These are phyloP conservation scores for Heteractis magnifica DNA, from an alignment of 92 coral and sea anemone species.

Conservation along the genomic window DNA sequence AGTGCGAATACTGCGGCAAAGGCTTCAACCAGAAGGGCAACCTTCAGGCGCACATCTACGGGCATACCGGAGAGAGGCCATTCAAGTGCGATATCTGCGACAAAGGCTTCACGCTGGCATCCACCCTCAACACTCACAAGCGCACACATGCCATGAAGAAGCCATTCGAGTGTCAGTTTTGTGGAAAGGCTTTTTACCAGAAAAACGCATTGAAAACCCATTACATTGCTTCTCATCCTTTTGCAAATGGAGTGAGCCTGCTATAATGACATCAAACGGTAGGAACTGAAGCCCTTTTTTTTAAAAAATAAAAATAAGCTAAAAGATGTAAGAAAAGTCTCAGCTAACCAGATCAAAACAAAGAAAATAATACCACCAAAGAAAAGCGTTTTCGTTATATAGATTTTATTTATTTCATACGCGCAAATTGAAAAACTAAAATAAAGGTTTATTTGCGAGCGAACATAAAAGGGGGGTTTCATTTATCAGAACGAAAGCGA, in stretches of 20 bases:
- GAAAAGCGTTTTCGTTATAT: neutral
- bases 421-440: neutral
- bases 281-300: neutral
- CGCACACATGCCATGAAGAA: constrained; percentile 93
- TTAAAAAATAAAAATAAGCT: neutral
- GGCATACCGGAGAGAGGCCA: constrained; percentile 98
- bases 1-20: constrained; percentile 73
- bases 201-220: constrained; percentile 94
- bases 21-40: constrained; percentile 96
- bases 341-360: neutral
- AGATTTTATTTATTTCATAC: constrained; percentile 2
- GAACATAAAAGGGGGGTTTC: neutral
- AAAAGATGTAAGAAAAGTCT: neutral
- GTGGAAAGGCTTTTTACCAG: constrained; percentile 92
- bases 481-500: too few species aligned
- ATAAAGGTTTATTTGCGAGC: neutral
- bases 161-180: constrained; percentile 90
- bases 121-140: constrained; percentile 95
- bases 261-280: constrained; percentile 30
- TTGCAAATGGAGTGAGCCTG: constrained; percentile 83
- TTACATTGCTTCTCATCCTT: constrained; percentile 95
- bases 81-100: constrained; percentile 87
- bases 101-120: constrained; percentile 90
- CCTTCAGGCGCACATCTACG: constrained; percentile 94
- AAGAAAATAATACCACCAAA: neutral